Conservation (phyloP, 2,113 vertebrate genomes). For the Mesocricetus auratus region DNA sequence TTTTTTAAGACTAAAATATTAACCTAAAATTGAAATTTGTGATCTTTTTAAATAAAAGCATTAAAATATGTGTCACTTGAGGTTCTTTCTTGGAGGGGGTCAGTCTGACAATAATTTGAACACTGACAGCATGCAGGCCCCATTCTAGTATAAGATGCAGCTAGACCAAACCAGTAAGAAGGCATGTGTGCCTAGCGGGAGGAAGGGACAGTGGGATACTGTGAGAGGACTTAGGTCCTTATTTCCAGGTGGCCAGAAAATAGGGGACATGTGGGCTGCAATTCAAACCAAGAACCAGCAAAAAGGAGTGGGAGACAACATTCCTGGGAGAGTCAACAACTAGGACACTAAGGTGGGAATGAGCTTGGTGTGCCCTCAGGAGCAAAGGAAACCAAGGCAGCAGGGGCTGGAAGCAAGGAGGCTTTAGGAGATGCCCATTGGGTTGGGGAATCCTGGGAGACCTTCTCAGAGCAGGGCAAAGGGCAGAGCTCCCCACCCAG, state of each 20-base stretch:
- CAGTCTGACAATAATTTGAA: slow-evolving; percentile 22
- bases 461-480: neutral
- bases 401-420: neutral
- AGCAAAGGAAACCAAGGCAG: neutral
- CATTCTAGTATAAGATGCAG: neutral
- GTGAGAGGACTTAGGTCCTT: too few relatives aligned
- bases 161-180: neutral
- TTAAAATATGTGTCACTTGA: slow-evolving; percentile 70
- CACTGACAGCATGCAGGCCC: neutral
- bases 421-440: too few relatives aligned
- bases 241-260: neutral
- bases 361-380: neutral
- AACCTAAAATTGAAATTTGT: slow-evolving; percentile 72
- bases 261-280: neutral
- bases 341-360: neutral
- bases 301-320: neutral
- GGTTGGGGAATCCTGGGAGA: fast-evolving
- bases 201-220: neutral
- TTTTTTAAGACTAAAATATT: slow-evolving; percentile 76
- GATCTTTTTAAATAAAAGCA: slow-evolving; percentile 75
- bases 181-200: neutral
- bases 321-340: neutral
- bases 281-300: neutral
- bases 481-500: neutral
- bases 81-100: slow-evolving; percentile 48